Percentiles rank a stretch among this genome's conserved stretches.
Conservation (phyloP, 1,140 invertebrate genomes). For the Drosophila mojavensis region DNA sequence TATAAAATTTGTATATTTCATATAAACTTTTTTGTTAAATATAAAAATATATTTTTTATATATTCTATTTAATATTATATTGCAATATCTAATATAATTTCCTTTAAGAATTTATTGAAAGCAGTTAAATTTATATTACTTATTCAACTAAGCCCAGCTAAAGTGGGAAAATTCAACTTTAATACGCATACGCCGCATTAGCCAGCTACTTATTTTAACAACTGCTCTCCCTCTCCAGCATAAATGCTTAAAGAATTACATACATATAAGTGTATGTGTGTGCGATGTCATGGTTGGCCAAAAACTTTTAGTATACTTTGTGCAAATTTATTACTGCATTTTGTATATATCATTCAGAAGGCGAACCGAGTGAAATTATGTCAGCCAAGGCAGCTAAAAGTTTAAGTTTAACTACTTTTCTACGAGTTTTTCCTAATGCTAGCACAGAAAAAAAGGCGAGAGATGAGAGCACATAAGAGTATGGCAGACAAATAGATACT, state of each 20-base stretch:
- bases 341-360: slow-evolving; percentile 65
- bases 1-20: too few relatives aligned
- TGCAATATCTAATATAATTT: too few relatives aligned
- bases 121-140: neutral
- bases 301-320: slow-evolving; percentile 59
- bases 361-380: slow-evolving; percentile 62
- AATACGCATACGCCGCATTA: slow-evolving; percentile 42
- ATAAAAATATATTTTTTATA: too few relatives aligned
- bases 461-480: neutral
- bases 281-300: slow-evolving; percentile 6
- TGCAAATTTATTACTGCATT: slow-evolving; percentile 66
- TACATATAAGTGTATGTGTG: slow-evolving; percentile 14
- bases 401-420: slow-evolving; percentile 78
- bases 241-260: neutral
- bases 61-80: too few relatives aligned
- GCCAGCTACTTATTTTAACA: slow-evolving; percentile 1
- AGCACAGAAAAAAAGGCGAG: slow-evolving; percentile 12
- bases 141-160: slow-evolving; percentile 2
- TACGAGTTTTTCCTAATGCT: slow-evolving; percentile 62
- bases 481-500: neutral
- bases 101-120: too few relatives aligned
- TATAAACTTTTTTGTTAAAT: too few relatives aligned
- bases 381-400: slow-evolving; percentile 62
- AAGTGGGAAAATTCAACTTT: slow-evolving; percentile 33
- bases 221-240: neutral